Base-by-base conservation (phyloP, 2,797 vertebrate species). In the Notolabrus celidotus region DNA sequence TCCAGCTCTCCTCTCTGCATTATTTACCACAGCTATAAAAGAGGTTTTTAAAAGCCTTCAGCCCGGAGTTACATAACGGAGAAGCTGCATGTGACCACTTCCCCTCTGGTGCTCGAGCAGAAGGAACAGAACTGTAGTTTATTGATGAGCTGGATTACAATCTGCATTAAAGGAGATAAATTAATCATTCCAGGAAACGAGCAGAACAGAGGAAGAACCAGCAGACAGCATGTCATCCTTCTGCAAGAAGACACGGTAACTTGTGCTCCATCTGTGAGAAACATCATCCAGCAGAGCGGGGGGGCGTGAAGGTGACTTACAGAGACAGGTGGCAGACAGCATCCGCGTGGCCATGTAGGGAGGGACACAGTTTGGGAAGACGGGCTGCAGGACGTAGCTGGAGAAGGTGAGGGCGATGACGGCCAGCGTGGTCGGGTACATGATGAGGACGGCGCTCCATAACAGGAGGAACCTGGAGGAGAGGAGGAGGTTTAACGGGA, bases 371-470 rank as follows among this genome's bases (percentile, higher is more conserved):
- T 96, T 89, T 19, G 96, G 97, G 82, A 98, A 99, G 63, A 96
- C 94, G 0, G 98, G 97, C 89, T 99, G 98, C 57, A 99, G 94
- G 43, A 99, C 94, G 15, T 99, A 99, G 94, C 95, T 99, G 79
- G 98, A 98, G 92, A 99, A 99, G 14, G 98, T 99, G 88, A 99
- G 92, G 0, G 97, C 93, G 64, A 99, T 99, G 80, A 99, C 97
- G 0, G 97, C 97, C 89, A 99, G 93, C 22, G 97, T 99, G 59
- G 97, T 99, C 0, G 97, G 98, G 77, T 99, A 99, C 96, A 99
- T 99, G 93, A 99, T 98, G 67, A 99, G 93, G 5, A 98, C 96
- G 0, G 98, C 96, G 0, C 97, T 99, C 98, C 98, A 99, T 73
- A 99, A 88, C 79, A 99, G 91, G 29, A 99, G 93, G 61, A 99